These are phyloP conservation scores for Iphiclides podalirius DNA, from an alignment of 2,888 invertebrate species.

Conservation along the genomic window DNA sequence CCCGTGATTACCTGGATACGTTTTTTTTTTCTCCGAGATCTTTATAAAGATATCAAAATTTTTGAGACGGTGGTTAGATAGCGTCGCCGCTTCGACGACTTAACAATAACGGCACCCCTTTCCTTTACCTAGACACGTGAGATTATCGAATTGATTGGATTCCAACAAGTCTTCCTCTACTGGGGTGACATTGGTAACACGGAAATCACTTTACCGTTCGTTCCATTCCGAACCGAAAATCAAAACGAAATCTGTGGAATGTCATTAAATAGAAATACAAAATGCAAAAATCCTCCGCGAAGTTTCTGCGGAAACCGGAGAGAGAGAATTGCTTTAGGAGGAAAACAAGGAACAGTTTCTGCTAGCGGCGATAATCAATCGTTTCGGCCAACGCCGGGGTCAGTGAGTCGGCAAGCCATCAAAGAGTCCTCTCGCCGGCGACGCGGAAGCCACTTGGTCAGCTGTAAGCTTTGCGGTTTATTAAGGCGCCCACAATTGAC, in stretches of 20 bases:
- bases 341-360: no score
- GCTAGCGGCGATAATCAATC: conserved; percentile 8
- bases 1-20: conserved; percentile 65
- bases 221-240: no score
- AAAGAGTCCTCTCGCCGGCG: no score
- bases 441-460: conserved; percentile 61
- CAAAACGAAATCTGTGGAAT: no score
- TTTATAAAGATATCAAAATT: conserved; percentile 69
- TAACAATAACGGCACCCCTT: conserved; percentile 56
- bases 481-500: conserved; percentile 64
- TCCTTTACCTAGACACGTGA: conserved; percentile 60
- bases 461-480: conserved; percentile 42
- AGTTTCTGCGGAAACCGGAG: no score
- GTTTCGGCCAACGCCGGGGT: conserved; percentile 6
- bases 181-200: not conserved
- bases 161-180: no score
- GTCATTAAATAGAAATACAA: no score
- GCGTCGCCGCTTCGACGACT: conserved; percentile 51
- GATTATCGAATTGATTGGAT: conserved; percentile 46
- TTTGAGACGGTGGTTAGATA: conserved; percentile 70
- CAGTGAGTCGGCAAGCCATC: conserved; percentile 37
- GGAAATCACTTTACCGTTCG: no score
- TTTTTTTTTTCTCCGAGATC: conserved; percentile 51
- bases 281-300: no score
- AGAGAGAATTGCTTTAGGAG: no score